Evolutionary conservation across 2,797 vertebrate species (phyloP), one percentile per base, ranked within the genome.

Genomic region (Gobio occitaniae): DNA sequence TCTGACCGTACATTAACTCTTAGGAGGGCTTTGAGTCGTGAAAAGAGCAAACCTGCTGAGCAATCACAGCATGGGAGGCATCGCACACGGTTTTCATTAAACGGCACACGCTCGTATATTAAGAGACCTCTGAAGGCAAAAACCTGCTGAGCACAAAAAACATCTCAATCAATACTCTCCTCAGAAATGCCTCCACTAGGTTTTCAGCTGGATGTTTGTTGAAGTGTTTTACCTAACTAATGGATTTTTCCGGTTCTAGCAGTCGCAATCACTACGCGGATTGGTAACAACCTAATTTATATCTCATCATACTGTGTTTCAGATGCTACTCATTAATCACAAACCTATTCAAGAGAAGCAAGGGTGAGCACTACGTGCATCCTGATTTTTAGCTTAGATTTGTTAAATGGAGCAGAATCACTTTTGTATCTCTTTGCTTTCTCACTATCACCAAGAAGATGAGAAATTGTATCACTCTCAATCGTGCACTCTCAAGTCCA

Each of bases 71-170:
- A 69, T 52, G 78, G 25, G n/a, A 77, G 16, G 50, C 65, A 66
- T 70, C 71, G 74, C 54, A 66, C 76, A 77, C 12, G 59, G 65
- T 38, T 75, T 84, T 76, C 70, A 80, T 87, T 80, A 48, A 87
- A 52, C 48, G 25, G 44, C 77, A 66, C 59, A 47, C 17, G 69
- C 75, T 80, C 59, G 9, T 84, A 84, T 84, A 84, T 84, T 84
- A 87, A 61, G 77, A 75, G 82, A 76, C 86, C 69, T 71, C 32
- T 86, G 81, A 71, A 29, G 70, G 50, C 61, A 48, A 50, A 84
- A 84, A 80, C 76, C 82, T 80, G 85, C 85, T 86, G 86, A 86
- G 69, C 70, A 81, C 78, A 54, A 76, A 84, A 84, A 82, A 74
- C 47, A 44, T 47, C 78, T 81, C 74, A 87, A 87, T 84, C 86